Base-by-base conservation (phyloP, 2,797 vertebrate species). In the Anguilla anguilla region DNA sequence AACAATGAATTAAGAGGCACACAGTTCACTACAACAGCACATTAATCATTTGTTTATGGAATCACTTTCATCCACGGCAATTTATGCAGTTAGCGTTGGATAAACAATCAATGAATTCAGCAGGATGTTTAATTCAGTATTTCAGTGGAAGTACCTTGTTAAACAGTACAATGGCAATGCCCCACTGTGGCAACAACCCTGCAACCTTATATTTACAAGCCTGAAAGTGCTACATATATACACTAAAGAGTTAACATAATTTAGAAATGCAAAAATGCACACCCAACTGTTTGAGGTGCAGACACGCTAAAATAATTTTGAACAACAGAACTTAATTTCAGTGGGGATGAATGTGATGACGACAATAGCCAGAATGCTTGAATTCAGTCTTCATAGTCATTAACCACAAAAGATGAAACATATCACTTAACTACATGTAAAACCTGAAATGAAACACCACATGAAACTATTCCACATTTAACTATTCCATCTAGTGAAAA, bases 401-500 rank as follows among this genome's bases (percentile, higher is more conserved):
- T 59, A 59, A 59, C 57, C 64, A 69, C 64, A 77, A 43, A 31
- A 72, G 69, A 6, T 22, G 43, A 39, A 77, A 19, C 35, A 77
- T 31, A 35, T 10, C 35, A 77, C 74, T 7, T 77, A 77, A 77
- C 17, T 69, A 7, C 3, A 64, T 19, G 15, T 19, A 69, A 69
- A 28, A 6, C 64, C 10, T 69, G 64, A 69, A 59, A 15, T 28
- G n/a, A 25, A 69, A 28, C 25, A n/a, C 35, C 15, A 15, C 72
- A 77, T 39, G 15, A 35, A 77, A 3, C 79, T 82, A 25, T 10
- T 25, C 46, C 25, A 82, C 79, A 9, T 82, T 19, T 7, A 82
- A 82, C 19, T 46, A n/a, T 82, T 25, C 79, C 19, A 49, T 51
- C 43, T 1, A 51, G 3, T 51, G 43, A 35, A 35, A 90, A 94